A percentile compares a stretch with the other conserved stretches of the same genome.
These are phyloP conservation scores for Caenorhabditis latens DNA, from an alignment of 1,140 invertebrate genomes.

Conservation along the genomic window DNA sequence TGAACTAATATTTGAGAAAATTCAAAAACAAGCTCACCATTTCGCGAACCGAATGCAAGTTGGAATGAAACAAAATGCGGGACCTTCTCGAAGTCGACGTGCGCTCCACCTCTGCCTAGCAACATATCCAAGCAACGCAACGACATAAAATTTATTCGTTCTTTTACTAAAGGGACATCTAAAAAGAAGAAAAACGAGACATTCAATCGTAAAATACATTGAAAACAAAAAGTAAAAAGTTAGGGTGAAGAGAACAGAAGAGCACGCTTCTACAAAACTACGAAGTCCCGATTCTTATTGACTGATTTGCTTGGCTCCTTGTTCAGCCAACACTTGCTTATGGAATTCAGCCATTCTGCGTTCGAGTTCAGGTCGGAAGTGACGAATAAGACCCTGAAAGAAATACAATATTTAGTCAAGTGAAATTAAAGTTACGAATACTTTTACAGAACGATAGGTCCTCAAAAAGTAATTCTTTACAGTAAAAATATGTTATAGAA, in stretches of 20 bases:
- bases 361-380: constrained; percentile 94
- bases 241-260: not conserved
- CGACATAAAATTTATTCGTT: constrained; percentile 33
- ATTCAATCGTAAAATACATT: constrained; percentile 35
- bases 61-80: not conserved
- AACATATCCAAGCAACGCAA: constrained; percentile 8
- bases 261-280: constrained; percentile 4
- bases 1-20: too few species aligned
- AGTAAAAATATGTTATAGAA: too few species aligned
- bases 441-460: too few species aligned
- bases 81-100: too few species aligned
- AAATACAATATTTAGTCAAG: not conserved
- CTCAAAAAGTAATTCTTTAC: too few species aligned
- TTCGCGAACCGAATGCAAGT: not conserved
- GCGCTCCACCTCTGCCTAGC: not conserved
- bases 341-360: constrained; percentile 79
- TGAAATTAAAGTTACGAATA: too few species aligned
- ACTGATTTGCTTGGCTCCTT: constrained; percentile 56
- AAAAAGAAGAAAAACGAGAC: constrained; percentile 15
- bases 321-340: constrained; percentile 64
- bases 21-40: constrained; percentile 7
- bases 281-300: not conserved
- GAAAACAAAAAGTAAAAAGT: constrained; percentile 24
- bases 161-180: constrained; percentile 49
- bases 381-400: constrained; percentile 88